Evolutionary conservation across 2,888 invertebrate species (phyloP), one percentile per base, ranked within the genome.

Genomic region (Trypoxylon attenuatum): DNA sequence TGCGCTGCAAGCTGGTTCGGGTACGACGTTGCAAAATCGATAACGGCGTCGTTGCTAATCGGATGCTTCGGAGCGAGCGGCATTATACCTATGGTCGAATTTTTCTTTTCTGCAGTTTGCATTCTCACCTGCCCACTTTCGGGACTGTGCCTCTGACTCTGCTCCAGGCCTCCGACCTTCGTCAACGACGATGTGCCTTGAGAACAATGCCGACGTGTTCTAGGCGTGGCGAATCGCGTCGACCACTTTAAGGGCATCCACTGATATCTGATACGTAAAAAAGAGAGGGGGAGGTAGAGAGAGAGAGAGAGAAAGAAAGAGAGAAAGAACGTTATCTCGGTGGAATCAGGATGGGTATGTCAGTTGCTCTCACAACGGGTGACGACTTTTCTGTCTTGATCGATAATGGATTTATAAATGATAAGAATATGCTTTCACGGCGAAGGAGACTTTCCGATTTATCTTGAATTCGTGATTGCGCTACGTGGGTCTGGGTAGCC

Each of bases 11-110:
- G 58, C 78, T 73, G 78, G 68, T 75, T 66, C 63, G 63, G 53
- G 69, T 64, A 65, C 72, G 65, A 74, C 77, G 71, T 77, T 73
- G 68, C 79, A 68, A 77, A 77, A 78, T 78, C 78, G 78, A 78
- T 78, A 78, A 70, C 71, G 65, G 67, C 67, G 63, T 69, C 68
- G 74, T 65, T 69, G 68, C 69, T 78, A 77, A 78, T 78, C 78
- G 61, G 69, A 78, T 76, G 69, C 66, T 56, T 58, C 58, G 65
- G 46, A 61, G 69, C 43, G 60, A 73, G 54, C 58, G 47, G 41
- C 60, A 60, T 43, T 42, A 50, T 42, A 50, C 16, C 25, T 29
- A 47, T 57, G 41, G 47, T n/a, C 23, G 18, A 57, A 64, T 42
- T 69, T 72, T 65, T 54, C 45, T n/a, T 25, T 23, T 23, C 1